These are phyloP conservation scores for Phengaris alcon DNA, from an alignment of 2,888 invertebrate species.

Conservation along the genomic window DNA sequence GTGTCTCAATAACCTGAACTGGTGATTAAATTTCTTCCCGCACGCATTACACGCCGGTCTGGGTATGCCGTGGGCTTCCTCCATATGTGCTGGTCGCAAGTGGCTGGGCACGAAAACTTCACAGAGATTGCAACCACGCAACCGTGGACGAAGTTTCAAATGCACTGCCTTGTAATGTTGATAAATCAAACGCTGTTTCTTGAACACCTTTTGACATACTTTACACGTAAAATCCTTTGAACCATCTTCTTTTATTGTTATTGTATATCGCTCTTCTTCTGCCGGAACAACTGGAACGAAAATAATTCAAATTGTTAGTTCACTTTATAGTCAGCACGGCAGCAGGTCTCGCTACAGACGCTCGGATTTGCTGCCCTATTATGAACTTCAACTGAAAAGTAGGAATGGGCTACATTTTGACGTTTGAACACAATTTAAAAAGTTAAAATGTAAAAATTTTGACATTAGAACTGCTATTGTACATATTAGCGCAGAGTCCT, in stretches of 20 bases:
- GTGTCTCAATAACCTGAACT: not conserved
- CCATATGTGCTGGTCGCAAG: not conserved
- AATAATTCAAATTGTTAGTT: too few relatives aligned
- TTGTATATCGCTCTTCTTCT: not conserved
- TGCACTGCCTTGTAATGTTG: not conserved
- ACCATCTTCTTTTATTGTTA: not conserved
- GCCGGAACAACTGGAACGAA: not conserved
- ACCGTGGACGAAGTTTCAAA: not conserved
- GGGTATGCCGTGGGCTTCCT: not conserved
- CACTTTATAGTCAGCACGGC: too few relatives aligned
- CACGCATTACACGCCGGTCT: not conserved
- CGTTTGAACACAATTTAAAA: too few relatives aligned
- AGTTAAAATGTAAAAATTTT: too few relatives aligned
- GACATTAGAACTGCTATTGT: too few relatives aligned
- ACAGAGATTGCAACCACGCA: not conserved
- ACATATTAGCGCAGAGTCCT: too few relatives aligned
- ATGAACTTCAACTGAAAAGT: too few relatives aligned
- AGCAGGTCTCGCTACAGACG: too few relatives aligned
- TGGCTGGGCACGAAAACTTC: not conserved
- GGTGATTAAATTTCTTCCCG: not conserved
- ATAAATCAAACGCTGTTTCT: not conserved
- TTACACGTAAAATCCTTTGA: not conserved
- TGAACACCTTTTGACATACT: not conserved
- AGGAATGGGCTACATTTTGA: too few relatives aligned
- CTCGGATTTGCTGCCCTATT: too few relatives aligned